A percentile compares a stretch with the other conserved stretches of the same genome.
Conservation (phyloP, 2,113 vertebrate genomes). For the Notiomystis cincta region DNA sequence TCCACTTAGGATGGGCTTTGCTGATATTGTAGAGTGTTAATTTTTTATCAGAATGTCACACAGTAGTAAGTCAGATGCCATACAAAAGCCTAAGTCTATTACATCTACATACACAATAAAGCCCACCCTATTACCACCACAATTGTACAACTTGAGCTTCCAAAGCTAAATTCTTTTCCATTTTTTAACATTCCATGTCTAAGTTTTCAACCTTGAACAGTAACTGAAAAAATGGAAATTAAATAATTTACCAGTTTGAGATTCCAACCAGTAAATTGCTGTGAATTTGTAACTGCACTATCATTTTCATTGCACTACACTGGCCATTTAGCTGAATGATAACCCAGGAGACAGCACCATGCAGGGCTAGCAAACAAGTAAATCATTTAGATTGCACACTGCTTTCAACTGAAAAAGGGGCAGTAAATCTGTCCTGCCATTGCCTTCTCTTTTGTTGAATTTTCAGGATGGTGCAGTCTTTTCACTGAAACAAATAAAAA, state of each 20-base stretch:
- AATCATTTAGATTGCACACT: slow-evolving; percentile 65
- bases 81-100: not conserved
- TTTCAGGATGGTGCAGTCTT: slow-evolving; percentile 53
- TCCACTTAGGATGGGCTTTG: not conserved
- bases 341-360: slow-evolving; percentile 64
- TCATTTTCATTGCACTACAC: slow-evolving; percentile 66
- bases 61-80: not conserved
- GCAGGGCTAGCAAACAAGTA: slow-evolving; percentile 67
- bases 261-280: slow-evolving; percentile 61
- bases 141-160: not conserved
- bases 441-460: slow-evolving; percentile 62
- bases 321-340: slow-evolving; percentile 66
- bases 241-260: slow-evolving; percentile 64
- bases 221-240: slow-evolving; percentile 59
- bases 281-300: slow-evolving; percentile 38
- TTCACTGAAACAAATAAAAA: slow-evolving; percentile 57
- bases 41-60: slow-evolving; percentile 27
- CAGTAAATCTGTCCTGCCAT: slow-evolving; percentile 59
- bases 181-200: not conserved
- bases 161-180: not conserved
- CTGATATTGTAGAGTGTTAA: not conserved
- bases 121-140: not conserved
- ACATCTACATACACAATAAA: not conserved
- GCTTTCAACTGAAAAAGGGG: slow-evolving; percentile 59
- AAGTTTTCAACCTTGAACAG: slow-evolving; percentile 52